phyloP scores from a whole-genome alignment of 2,113 vertebrate species.

The Dromaius novaehollandiae region DNA sequence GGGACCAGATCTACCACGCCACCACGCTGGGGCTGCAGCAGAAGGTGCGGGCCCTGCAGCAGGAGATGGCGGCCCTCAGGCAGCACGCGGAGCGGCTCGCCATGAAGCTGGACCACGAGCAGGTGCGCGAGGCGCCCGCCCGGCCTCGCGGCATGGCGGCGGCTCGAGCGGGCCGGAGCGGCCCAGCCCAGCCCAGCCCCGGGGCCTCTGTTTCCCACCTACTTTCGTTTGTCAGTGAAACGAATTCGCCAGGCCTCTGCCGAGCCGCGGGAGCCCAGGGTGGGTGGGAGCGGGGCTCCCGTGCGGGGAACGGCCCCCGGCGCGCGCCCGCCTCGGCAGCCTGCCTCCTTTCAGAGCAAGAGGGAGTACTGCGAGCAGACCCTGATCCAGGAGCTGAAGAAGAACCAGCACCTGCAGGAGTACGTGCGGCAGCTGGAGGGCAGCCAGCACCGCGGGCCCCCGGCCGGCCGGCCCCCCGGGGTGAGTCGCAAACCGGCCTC shows the following conservation, averaged over 20 bases:
- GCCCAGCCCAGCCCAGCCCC: too few relatives aligned
- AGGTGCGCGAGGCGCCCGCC: conserved; percentile 53
- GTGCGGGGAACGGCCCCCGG: too few relatives aligned
- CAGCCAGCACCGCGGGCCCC: conserved; percentile 28
- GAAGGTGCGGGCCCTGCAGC: conserved; percentile 66
- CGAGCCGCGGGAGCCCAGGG: background rate
- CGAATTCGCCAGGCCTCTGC: background rate
- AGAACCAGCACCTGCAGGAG: conserved; percentile 82
- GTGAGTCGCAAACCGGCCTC: too few relatives aligned
- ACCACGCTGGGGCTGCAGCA: conserved; percentile 78
- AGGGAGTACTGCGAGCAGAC: conserved; percentile 81
- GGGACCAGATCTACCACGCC: conserved; percentile 82
- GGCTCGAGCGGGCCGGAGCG: too few relatives aligned
- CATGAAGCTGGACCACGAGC: conserved; percentile 80
- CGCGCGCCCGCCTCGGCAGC: too few relatives aligned
- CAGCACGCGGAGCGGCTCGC: conserved; percentile 76
- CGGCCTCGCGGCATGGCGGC: too few relatives aligned
- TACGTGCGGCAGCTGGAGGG: conserved; percentile 77
- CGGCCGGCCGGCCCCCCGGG: background rate
- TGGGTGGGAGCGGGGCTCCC: background rate
- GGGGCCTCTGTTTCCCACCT: background rate
- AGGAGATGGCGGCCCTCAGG: conserved; percentile 73
- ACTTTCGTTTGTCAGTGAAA: background rate
- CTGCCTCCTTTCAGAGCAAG: conserved; percentile 67
- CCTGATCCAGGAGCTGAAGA: conserved; percentile 81